Conservation (phyloP, 1,140 invertebrate genomes). For the Drosophila aff. region DNA sequence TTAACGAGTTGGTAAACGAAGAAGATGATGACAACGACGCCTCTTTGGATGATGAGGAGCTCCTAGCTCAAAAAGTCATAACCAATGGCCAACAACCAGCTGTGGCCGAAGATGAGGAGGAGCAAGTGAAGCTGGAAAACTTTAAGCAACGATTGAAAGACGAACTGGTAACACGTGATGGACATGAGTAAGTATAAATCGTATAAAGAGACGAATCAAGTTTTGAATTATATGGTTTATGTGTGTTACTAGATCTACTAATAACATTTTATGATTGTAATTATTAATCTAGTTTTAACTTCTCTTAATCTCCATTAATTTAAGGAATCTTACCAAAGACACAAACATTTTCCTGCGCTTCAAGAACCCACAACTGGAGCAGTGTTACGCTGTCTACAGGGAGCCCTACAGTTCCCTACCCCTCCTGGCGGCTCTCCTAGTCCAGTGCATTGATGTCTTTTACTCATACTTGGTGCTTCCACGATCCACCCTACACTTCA, state of each 20-base stretch:
- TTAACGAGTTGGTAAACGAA: constrained; percentile 31
- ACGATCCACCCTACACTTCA: constrained; percentile 80
- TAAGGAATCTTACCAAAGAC: constrained; percentile 88
- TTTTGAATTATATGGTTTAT: too few species aligned
- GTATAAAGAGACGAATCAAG: background rate
- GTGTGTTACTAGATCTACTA: too few species aligned
- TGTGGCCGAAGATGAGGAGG: constrained; percentile 77
- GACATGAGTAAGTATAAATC: constrained; percentile 87
- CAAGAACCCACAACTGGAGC: constrained; percentile 88
- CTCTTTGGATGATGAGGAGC: constrained; percentile 72
- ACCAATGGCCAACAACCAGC: constrained; percentile 43
- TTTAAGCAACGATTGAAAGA: constrained; percentile 91
- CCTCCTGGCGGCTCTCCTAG: constrained; percentile 88
- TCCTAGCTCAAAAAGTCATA: constrained; percentile 58
- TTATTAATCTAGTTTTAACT: background rate
- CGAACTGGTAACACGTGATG: constrained; percentile 93
- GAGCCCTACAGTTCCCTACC: constrained; percentile 89
- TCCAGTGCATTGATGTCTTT: constrained; percentile 87
- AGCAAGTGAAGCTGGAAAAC: constrained; percentile 88
- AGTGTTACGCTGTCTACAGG: constrained; percentile 88
- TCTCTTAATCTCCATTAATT: background rate
- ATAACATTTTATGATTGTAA: too few species aligned
- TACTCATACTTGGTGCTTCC: constrained; percentile 87
- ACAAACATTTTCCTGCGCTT: constrained; percentile 89
- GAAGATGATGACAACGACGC: constrained; percentile 59